phyloP scores from a whole-genome alignment of 2,113 vertebrate species.

The Catagonus wagneri region DNA sequence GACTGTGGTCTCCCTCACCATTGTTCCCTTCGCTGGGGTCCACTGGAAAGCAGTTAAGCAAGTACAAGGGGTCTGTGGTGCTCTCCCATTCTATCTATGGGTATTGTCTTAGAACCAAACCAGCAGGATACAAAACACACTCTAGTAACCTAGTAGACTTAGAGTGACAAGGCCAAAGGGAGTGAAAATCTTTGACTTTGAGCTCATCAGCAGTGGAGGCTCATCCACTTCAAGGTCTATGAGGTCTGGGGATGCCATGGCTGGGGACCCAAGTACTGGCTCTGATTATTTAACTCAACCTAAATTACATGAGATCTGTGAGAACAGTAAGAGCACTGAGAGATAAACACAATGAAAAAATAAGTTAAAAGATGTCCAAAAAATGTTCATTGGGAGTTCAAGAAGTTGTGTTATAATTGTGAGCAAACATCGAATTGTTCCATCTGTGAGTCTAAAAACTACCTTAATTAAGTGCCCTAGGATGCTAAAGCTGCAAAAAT shows the following conservation, averaged over 20 bases:
- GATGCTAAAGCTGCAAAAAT: neutral
- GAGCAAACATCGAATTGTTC: neutral
- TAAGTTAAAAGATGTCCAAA: neutral
- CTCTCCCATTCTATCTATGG: neutral
- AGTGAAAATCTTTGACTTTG: neutral
- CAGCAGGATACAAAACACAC: neutral
- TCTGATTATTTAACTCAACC: neutral
- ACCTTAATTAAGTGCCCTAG: neutral
- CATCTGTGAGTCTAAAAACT: neutral
- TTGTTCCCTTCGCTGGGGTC: neutral
- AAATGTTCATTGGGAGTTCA: neutral
- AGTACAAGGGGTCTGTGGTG: rapidly evolving
- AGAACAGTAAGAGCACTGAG: neutral
- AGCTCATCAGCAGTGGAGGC: neutral
- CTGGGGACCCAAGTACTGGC: neutral
- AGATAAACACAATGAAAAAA: neutral
- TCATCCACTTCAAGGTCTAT: neutral
- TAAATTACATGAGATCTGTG: neutral
- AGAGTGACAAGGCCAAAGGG: neutral
- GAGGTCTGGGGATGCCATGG: neutral
- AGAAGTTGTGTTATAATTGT: neutral
- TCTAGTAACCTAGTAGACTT: neutral
- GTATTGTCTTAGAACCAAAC: neutral
- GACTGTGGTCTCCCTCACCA: neutral
- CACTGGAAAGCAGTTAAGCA: neutral